Percentiles rank a stretch among this genome's conserved stretches.
Evolutionary conservation across 2,888 invertebrate genomes (phyloP).

Genomic region (Lasioglossum pauxillum): DNA sequence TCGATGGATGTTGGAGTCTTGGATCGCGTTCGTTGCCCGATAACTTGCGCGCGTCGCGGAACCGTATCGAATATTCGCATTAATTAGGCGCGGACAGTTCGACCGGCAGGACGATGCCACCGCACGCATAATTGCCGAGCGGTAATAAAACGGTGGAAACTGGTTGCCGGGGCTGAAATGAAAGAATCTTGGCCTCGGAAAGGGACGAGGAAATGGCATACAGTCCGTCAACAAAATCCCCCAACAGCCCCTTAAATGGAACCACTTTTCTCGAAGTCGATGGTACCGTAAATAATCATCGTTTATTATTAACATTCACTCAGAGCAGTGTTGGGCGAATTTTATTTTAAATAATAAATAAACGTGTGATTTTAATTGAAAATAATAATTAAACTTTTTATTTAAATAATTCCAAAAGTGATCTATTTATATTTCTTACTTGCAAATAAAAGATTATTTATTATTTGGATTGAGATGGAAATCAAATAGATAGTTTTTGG

Average conservation of each 20-base stretch:
- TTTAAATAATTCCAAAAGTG: too few relatives aligned
- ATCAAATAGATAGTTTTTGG: too few relatives aligned
- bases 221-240: not conserved
- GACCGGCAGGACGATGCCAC: not conserved
- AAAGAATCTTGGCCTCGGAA: not conserved
- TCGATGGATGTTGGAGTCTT: slow-evolving; percentile 11
- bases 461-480: too few relatives aligned
- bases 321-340: too few relatives aligned
- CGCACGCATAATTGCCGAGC: slow-evolving; percentile 20
- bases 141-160: slow-evolving; percentile 24
- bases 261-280: not conserved
- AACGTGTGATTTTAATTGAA: too few relatives aligned
- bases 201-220: not conserved
- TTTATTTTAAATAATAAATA: too few relatives aligned
- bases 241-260: not conserved
- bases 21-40: not conserved
- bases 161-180: slow-evolving; percentile 29
- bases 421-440: too few relatives aligned
- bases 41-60: not conserved
- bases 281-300: too few relatives aligned
- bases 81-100: slow-evolving; percentile 30
- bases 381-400: too few relatives aligned
- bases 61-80: slow-evolving; percentile 38
- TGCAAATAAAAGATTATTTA: too few relatives aligned
- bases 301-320: too few relatives aligned